These are phyloP conservation scores for Thecocarcelia acutangulata DNA, from an alignment of 2,888 invertebrate genomes.

Conservation along the genomic window DNA sequence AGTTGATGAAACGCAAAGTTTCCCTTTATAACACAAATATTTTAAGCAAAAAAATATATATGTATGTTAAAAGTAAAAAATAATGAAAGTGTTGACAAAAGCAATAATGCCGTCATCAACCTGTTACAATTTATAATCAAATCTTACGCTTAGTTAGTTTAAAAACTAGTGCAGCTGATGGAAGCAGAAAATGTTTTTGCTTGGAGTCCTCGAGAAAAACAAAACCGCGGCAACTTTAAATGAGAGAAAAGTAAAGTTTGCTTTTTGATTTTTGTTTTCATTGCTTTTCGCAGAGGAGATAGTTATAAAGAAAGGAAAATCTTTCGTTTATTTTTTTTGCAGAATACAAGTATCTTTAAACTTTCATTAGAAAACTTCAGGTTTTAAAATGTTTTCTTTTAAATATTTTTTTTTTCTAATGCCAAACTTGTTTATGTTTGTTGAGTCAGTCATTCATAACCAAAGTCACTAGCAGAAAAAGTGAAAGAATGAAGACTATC, in stretches of 20 bases:
- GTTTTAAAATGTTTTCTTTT: slow-evolving; percentile 19
- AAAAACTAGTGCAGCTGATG: slow-evolving; percentile 23
- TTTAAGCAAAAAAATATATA: too few species aligned
- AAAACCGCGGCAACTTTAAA: background rate
- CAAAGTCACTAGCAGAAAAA: slow-evolving; percentile 4
- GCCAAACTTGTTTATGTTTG: slow-evolving; percentile 34
- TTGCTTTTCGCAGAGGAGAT: background rate
- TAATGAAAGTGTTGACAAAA: slow-evolving; percentile 10
- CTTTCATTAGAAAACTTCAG: slow-evolving; percentile 60
- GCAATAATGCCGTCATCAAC: background rate
- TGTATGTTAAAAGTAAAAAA: background rate
- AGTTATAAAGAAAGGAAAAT: slow-evolving; percentile 46
- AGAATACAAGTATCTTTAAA: slow-evolving; percentile 32
- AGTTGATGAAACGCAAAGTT: slow-evolving; percentile 7
- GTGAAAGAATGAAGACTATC: background rate
- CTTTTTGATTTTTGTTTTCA: background rate
- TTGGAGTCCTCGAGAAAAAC: slow-evolving; percentile 25
- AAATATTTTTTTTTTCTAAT: background rate
- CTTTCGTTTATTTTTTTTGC: background rate
- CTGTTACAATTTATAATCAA: slow-evolving; percentile 53
- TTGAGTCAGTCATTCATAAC: too few species aligned
- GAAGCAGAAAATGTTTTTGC: slow-evolving; percentile 26
- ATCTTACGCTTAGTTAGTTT: slow-evolving; percentile 61
- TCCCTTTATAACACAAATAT: background rate
- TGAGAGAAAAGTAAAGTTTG: slow-evolving; percentile 12